Base-by-base conservation (phyloP, 2,888 invertebrate genomes). In the Aphodius sticticus region DNA sequence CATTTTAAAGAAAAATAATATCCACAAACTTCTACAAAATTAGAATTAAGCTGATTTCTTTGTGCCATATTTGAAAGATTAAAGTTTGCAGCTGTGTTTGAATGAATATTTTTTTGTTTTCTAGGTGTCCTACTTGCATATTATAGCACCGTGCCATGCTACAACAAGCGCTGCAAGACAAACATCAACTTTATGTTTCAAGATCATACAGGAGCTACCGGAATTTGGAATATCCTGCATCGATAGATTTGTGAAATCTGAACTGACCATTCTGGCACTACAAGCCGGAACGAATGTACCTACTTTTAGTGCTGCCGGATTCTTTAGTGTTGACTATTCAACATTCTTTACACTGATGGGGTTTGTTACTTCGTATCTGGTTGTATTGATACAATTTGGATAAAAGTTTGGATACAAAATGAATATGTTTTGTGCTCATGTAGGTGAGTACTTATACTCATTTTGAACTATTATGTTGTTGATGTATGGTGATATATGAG, bases 151-250 rank as follows among this genome's bases (percentile, higher is more conserved):
- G 69, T 84, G 84, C 69, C 83, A 84, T 26, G 76, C 79, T 16
- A 78, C 83, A 16, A 80, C 81, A 12, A 82, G 82, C 76, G 85
- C 85, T 81, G 83, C 83, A 9, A 82, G 80, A 36, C 79, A 80
- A 76, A 84, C 84, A 7, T 79, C 83, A 6, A 79, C 81, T 4
- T 82, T 84, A 36, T 82, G 82, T 76, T 84, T 82, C 70, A 82
- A 80, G 69, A 76, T 84, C 15, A 78, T 85, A 4, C 80, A 82
- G 16, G 82, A 83, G 69, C 53, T 84, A 14, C 82, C 84, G 3
- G 38, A 77, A 37, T 53, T 53, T 53, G 38, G 77, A 14, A 70
- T 16, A 6, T 16, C 26, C 7, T 78, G 78, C 78, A 7, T 16
- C 14, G 79, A 83, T 15, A 72, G 79, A 14, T 77, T 78, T 74